Conservation (phyloP, 2,797 vertebrate genomes). For the Mycteria americana region DNA sequence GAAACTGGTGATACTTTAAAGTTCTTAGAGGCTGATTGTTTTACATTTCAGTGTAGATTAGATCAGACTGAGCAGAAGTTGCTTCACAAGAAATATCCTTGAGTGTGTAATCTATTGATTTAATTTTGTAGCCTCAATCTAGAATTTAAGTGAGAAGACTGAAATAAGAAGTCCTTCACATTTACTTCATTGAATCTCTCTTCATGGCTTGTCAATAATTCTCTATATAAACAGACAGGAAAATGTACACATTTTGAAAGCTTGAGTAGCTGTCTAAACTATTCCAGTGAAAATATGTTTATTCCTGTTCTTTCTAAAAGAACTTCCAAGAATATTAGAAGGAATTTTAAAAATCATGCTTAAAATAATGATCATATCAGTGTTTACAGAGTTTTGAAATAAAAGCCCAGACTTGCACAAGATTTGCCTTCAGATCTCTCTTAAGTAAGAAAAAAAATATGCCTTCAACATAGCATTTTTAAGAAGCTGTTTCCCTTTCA, state of each 20-base stretch:
- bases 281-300: background rate
- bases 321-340: background rate
- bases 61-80: background rate
- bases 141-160: background rate
- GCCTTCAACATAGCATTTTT: background rate
- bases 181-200: background rate
- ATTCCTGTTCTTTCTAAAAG: background rate
- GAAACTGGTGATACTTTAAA: background rate
- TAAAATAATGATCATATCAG: background rate
- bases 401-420: background rate
- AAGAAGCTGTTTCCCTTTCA: background rate
- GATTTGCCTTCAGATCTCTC: background rate
- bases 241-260: background rate
- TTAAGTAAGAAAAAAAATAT: background rate
- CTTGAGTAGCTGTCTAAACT: background rate
- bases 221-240: background rate
- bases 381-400: background rate
- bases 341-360: background rate
- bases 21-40: background rate
- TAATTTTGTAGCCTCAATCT: constrained; percentile 44
- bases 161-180: background rate
- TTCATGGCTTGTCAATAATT: background rate
- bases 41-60: constrained; percentile 13
- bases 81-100: background rate
- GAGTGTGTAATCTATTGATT: constrained; percentile 34